Percentiles rank a stretch among this genome's conserved stretches.
phyloP scores from a whole-genome alignment of 2,888 invertebrate species.

The Leptinotarsa haldemani region DNA sequence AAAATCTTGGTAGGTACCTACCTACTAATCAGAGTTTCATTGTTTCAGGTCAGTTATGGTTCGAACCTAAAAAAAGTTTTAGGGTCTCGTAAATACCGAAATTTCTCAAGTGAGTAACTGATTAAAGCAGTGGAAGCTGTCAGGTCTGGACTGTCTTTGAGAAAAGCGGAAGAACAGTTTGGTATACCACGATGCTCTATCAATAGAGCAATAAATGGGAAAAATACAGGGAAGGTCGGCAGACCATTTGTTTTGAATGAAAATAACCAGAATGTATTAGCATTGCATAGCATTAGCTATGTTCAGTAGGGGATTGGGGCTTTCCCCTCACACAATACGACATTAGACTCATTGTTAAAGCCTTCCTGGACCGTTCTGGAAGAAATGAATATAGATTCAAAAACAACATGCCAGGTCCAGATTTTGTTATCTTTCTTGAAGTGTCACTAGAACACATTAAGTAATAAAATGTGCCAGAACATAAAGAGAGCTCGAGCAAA shows the following conservation, averaged over 20 bases:
- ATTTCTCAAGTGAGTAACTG: constrained; percentile 25
- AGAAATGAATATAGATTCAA: constrained; percentile 21
- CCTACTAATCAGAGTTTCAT: constrained; percentile 22
- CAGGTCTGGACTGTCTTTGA: constrained; percentile 27
- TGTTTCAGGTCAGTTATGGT: constrained; percentile 25
- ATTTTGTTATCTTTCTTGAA: constrained; percentile 28
- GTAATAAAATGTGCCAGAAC: constrained; percentile 29
- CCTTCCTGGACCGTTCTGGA: constrained; percentile 20
- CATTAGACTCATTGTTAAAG: constrained; percentile 21
- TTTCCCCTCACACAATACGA: constrained; percentile 24
- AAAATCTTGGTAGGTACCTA: constrained; percentile 18
- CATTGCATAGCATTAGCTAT: constrained; percentile 21
- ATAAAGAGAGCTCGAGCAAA: constrained; percentile 23
- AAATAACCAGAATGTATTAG: constrained; percentile 25
- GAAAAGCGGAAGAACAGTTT: too few relatives aligned
- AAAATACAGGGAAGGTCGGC: constrained; percentile 29
- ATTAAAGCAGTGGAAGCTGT: constrained; percentile 27
- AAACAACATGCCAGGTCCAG: constrained; percentile 29
- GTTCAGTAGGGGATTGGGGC: constrained; percentile 27
- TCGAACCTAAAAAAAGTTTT: constrained; percentile 23
- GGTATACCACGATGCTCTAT: constrained; percentile 28
- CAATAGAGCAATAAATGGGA: constrained; percentile 26
- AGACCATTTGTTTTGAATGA: constrained; percentile 28
- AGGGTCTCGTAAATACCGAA: constrained; percentile 18
- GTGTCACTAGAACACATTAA: constrained; percentile 24